These are phyloP conservation scores for Plagodis pulveraria DNA, from an alignment of 2,888 invertebrate genomes.

Conservation along the genomic window DNA sequence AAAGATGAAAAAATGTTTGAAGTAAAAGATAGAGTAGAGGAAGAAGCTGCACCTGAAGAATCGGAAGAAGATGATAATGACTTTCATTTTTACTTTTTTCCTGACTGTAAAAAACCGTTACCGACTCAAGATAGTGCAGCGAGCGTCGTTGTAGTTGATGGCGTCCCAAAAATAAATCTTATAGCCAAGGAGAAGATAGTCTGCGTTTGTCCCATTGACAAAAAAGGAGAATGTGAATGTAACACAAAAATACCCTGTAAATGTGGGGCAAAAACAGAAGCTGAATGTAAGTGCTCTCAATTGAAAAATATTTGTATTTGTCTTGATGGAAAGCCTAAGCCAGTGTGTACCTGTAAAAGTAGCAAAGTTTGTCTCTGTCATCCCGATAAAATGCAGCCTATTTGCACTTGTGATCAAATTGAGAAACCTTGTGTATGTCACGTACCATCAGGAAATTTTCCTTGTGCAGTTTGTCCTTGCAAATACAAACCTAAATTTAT, in stretches of 20 bases:
- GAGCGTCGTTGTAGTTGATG: conserved; percentile 65
- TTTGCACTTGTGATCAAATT: conserved; percentile 62
- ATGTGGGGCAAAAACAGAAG: conserved; percentile 62
- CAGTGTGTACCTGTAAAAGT: conserved; percentile 60
- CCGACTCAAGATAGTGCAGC: conserved; percentile 55
- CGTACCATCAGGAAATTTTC: conserved; percentile 49
- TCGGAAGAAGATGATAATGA: conserved; percentile 56
- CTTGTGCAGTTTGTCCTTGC: conserved; percentile 66
- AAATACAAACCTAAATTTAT: conserved; percentile 52
- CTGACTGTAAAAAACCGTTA: conserved; percentile 65
- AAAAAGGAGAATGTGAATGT: conserved; percentile 64
- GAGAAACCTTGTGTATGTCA: conserved; percentile 72
- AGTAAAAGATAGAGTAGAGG: conserved; percentile 49
- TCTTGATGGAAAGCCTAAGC: conserved; percentile 49
- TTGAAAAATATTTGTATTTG: conserved; percentile 66
- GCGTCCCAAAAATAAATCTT: conserved; percentile 67
- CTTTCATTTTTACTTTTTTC: conserved; percentile 76
- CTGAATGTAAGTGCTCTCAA: conserved; percentile 62
- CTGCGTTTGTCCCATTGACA: conserved; percentile 61
- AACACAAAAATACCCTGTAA: conserved; percentile 60
- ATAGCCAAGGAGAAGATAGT: conserved; percentile 38
- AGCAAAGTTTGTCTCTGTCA: conserved; percentile 63
- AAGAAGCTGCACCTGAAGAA: conserved; percentile 41
- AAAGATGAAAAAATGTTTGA: conserved; percentile 46
- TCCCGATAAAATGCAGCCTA: conserved; percentile 55